Evolutionary conservation across 2,113 vertebrate species (phyloP), one percentile per base, ranked within the genome.

Genomic region (Scortum barcoo): DNA sequence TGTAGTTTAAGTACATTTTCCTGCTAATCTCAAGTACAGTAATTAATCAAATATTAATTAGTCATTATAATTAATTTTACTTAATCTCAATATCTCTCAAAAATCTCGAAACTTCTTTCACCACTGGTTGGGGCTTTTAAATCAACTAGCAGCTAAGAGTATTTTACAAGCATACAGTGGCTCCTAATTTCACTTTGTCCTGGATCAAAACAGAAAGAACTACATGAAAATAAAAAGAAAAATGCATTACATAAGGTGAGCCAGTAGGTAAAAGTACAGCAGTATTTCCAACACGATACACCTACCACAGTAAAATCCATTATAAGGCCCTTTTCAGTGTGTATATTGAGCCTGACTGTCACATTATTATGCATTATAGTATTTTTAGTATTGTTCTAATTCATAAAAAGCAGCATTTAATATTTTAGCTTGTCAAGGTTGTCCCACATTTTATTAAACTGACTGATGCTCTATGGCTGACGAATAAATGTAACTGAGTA

Each of bases 331-430:
- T 20, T 26, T 40, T 44, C 70, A 60, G 56, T 28, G 24, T 42
- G 30, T 24, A 36, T 50, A 30, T 14, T n/a, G 36, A 56, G 51
- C 20, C n/a, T 72, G 16, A 16, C 40, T 40, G n/a, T 40, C 56
- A 56, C 13, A 57, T 56, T 10, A 28, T 28, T 56, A 12, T 16
- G 13, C 16, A 54, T 70, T 36, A 17, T 26, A 26, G 26, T 26
- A 22, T 38, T 14, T 44, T n/a, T n/a, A n/a, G n/a, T 16, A 72
- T 46, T 61, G 36, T 73, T 48, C 71, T 60, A n/a, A 73, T 48
- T 57, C 20, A 60, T 72, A n/a, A n/a, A n/a, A n/a, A n/a, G n/a
- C n/a, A 58, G 54, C 53, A 46, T 58, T 72, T 44, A 46, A 58
- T 14, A 44, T 22, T 28, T 6, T 13, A 22, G 38, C n/a, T n/a